Evolutionary conservation across 2,113 vertebrate genomes (phyloP).

Genomic region (Gorsachius goisagi): DNA sequence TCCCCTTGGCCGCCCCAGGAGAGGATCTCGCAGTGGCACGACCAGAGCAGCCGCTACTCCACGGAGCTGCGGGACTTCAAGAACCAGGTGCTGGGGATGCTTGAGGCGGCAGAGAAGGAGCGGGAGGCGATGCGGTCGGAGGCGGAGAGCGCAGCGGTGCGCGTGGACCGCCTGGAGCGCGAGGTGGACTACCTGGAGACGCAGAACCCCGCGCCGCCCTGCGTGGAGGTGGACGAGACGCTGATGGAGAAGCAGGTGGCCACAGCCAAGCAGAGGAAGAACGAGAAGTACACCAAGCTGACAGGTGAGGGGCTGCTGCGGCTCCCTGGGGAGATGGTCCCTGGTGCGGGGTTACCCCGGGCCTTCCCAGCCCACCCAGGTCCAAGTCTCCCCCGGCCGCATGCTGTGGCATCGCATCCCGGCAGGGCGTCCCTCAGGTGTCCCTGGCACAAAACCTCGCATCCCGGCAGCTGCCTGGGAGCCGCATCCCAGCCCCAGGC

Average conservation of each 20-base stretch:
- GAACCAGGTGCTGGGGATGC: constrained; percentile 83
- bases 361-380: not conserved
- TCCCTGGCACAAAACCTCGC: not conserved
- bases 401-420: rapidly evolving
- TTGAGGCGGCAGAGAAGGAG: constrained; percentile 83
- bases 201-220: constrained; percentile 85
- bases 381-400: rapidly evolving
- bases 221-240: constrained; percentile 83
- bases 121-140: constrained; percentile 77
- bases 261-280: constrained; percentile 81
- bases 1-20: constrained; percentile 71
- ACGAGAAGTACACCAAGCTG: constrained; percentile 83
- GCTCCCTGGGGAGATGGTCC: not conserved
- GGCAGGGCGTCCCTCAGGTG: not conserved
- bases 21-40: constrained; percentile 89
- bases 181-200: constrained; percentile 91
- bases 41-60: constrained; percentile 86
- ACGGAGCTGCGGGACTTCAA: constrained; percentile 88
- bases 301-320: constrained; percentile 77
- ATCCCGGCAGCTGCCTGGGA: not conserved
- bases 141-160: constrained; percentile 74
- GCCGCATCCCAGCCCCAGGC: not conserved
- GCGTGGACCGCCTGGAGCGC: constrained; percentile 84
- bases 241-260: constrained; percentile 81
- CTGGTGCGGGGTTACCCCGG: rapidly evolving